These are phyloP conservation scores for Acromyrmex heyeri DNA, from an alignment of 1,140 invertebrate species.

Conservation along the genomic window DNA sequence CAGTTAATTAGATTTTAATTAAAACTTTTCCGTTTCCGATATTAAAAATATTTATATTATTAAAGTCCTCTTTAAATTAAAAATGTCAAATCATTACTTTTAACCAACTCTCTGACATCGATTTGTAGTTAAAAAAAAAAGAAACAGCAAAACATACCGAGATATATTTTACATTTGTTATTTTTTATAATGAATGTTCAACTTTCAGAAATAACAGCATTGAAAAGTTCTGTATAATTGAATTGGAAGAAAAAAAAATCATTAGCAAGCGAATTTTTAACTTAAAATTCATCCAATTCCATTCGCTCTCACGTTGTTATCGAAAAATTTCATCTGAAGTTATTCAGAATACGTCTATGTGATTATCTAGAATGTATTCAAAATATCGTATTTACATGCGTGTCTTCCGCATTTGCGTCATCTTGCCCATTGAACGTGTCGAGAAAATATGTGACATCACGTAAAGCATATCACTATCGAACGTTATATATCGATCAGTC, in stretches of 20 bases:
- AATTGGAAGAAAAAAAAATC: not conserved
- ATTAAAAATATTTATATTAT: constrained; percentile 15
- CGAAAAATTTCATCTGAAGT: not conserved
- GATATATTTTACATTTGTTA: not conserved
- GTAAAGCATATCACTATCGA: not conserved
- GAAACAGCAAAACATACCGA: not conserved
- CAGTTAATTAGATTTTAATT: not conserved
- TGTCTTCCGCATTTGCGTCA: constrained; percentile 20
- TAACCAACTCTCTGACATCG: not conserved
- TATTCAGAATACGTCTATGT: not conserved
- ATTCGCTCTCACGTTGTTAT: not conserved
- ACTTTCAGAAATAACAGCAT: not conserved
- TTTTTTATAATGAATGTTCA: not conserved
- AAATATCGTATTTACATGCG: constrained; percentile 57
- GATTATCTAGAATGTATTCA: constrained; percentile 35
- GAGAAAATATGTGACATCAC: constrained; percentile 28
- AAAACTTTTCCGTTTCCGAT: constrained; percentile 2
- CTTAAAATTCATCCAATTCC: constrained; percentile 8
- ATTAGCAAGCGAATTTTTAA: not conserved
- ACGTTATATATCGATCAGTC: constrained; percentile 47
- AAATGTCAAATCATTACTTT: not conserved
- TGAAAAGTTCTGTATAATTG: not conserved
- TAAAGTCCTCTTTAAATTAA: not conserved
- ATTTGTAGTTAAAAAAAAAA: not conserved
- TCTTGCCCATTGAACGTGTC: constrained; percentile 23